Evolutionary conservation across 2,797 vertebrate genomes (phyloP).

Genomic region (Amniataba percoides): DNA sequence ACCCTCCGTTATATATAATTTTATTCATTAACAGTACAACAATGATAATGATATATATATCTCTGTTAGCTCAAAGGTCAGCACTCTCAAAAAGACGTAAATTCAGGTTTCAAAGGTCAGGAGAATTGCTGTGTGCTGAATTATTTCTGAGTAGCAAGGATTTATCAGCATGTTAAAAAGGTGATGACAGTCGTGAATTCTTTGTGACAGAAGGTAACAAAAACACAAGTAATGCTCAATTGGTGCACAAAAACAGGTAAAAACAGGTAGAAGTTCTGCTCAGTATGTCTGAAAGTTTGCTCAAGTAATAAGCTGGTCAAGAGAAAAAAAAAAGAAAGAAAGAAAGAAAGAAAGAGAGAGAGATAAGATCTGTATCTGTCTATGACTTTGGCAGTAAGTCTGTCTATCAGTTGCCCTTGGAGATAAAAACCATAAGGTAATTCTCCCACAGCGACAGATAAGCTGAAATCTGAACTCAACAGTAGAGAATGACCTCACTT

Average conservation of each 20-base stretch:
- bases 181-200: no score
- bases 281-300: neutral
- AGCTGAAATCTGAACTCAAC: conserved; percentile 2
- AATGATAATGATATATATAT: no score
- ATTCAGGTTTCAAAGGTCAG: no score
- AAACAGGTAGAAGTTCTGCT: neutral
- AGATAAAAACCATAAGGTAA: conserved; percentile 44
- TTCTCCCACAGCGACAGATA: conserved; percentile 34
- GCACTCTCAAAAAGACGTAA: no score
- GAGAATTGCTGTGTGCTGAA: no score
- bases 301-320: neutral
- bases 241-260: neutral
- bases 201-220: neutral
- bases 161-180: no score
- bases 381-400: conserved; percentile 1
- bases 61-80: no score
- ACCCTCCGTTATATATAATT: no score
- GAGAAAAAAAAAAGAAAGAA: neutral
- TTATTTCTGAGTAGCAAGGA: no score
- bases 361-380: conserved; percentile 51
- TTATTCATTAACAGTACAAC: no score
- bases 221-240: neutral
- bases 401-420: conserved; percentile 35
- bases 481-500: conserved; percentile 20
- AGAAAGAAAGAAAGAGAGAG: neutral